These are phyloP conservation scores for Mycalesis mineus DNA, from an alignment of 2,888 invertebrate species.

Conservation along the genomic window DNA sequence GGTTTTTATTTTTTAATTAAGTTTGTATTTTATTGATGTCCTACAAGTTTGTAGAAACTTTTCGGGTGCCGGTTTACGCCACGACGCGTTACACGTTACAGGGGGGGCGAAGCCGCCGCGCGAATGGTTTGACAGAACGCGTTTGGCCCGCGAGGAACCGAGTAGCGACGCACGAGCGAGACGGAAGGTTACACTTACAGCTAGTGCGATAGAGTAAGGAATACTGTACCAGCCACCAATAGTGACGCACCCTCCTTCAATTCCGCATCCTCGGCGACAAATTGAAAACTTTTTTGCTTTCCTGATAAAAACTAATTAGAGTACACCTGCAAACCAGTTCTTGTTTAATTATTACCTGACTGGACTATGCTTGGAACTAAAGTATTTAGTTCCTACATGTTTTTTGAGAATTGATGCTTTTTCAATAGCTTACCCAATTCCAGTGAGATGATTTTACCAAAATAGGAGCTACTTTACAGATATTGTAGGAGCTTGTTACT, in stretches of 20 bases:
- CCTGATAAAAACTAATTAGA: constrained; percentile 18
- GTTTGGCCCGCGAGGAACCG: constrained; percentile 38
- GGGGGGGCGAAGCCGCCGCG: constrained; percentile 57
- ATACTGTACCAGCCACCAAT: constrained; percentile 49
- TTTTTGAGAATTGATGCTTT: background rate
- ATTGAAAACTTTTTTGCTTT: constrained; percentile 19
- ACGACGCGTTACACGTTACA: constrained; percentile 47
- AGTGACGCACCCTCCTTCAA: constrained; percentile 18
- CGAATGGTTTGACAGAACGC: constrained; percentile 40
- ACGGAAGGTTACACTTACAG: constrained; percentile 19
- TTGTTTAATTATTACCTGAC: constrained; percentile 13
- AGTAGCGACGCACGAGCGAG: constrained; percentile 48
- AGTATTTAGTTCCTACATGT: background rate
- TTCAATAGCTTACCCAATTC: too few species aligned
- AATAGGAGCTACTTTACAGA: too few species aligned
- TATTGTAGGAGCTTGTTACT: too few species aligned
- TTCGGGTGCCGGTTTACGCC: constrained; percentile 54
- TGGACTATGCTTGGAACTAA: background rate
- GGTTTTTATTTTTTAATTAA: constrained; percentile 39
- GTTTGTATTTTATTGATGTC: constrained; percentile 49
- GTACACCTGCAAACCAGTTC: constrained; percentile 19
- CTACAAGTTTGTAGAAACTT: constrained; percentile 56
- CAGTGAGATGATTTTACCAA: too few species aligned
- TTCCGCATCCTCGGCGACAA: constrained; percentile 17
- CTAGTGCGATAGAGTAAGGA: constrained; percentile 39